A percentile compares a stretch with the other conserved stretches of the same genome.
These are phyloP conservation scores for Acheta domesticus DNA, from an alignment of 2,888 invertebrate species.

Conservation along the genomic window DNA sequence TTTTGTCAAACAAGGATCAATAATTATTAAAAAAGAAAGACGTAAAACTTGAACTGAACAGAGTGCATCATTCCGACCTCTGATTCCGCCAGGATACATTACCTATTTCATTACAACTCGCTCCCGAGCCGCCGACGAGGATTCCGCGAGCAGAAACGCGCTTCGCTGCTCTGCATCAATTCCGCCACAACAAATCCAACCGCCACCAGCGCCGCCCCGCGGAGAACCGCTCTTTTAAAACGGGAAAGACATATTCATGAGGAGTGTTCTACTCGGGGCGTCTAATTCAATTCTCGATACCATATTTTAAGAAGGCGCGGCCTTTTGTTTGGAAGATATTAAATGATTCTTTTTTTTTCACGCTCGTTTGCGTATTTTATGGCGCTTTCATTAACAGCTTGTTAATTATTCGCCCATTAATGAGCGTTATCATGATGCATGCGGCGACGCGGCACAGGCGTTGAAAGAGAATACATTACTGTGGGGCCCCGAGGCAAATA, in stretches of 20 bases:
- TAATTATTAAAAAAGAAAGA: too few relatives aligned
- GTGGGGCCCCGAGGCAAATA: background rate
- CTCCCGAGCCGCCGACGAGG: too few relatives aligned
- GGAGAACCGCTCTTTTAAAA: too few relatives aligned
- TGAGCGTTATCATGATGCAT: background rate
- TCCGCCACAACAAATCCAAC: too few relatives aligned
- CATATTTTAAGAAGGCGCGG: background rate
- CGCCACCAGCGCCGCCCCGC: too few relatives aligned
- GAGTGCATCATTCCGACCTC: too few relatives aligned
- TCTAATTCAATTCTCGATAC: background rate
- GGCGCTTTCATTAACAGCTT: constrained; percentile 2
- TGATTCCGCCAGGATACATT: too few relatives aligned
- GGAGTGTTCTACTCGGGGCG: background rate
- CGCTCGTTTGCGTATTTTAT: background rate
- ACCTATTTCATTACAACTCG: too few relatives aligned
- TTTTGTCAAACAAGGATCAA: too few relatives aligned
- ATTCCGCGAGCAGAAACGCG: too few relatives aligned
- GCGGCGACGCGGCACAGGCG: background rate
- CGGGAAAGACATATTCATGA: background rate
- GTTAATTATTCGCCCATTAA: background rate
- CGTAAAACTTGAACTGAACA: too few relatives aligned
- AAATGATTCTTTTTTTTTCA: background rate
- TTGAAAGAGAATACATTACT: constrained; percentile 1
- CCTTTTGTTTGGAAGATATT: background rate
- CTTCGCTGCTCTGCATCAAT: too few relatives aligned